These are phyloP conservation scores for Danionella dracula DNA, from an alignment of 2,797 vertebrate genomes.

Conservation along the genomic window DNA sequence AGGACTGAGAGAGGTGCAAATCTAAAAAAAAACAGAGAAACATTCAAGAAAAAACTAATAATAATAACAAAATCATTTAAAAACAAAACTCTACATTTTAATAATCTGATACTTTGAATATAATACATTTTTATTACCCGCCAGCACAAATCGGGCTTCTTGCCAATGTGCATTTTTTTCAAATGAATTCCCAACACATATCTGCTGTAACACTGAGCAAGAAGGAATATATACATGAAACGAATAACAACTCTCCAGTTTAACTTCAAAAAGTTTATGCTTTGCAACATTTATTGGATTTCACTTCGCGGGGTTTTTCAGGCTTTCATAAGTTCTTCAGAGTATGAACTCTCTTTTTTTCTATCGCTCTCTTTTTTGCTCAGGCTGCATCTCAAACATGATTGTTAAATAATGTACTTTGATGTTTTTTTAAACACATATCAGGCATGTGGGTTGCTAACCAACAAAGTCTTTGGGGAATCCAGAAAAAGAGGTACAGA, in stretches of 20 bases:
- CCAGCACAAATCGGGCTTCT: too few relatives aligned
- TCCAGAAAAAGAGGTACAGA: constrained; percentile 6
- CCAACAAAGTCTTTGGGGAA: constrained; percentile 39
- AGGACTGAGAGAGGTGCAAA: neutral
- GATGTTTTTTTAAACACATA: constrained; percentile 51
- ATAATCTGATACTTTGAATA: too few relatives aligned
- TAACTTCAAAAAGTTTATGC: constrained; percentile 35
- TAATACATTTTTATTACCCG: too few relatives aligned
- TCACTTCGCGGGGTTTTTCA: constrained; percentile 4
- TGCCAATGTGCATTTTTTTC: too few relatives aligned
- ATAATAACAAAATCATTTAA: too few relatives aligned
- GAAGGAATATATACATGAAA: neutral
- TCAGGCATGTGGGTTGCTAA: constrained; percentile 42
- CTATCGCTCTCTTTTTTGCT: constrained; percentile 14
- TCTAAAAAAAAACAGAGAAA: neutral
- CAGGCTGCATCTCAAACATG: constrained; percentile 24
- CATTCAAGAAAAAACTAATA: too few relatives aligned
- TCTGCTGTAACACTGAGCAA: neutral
- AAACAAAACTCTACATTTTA: too few relatives aligned
- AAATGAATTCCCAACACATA: neutral
- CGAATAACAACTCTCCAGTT: constrained; percentile 22
- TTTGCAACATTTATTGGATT: constrained; percentile 39
- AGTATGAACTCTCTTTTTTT: constrained; percentile 20
- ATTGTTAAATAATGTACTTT: constrained; percentile 49
- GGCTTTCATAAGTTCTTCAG: constrained; percentile 30